A percentile compares a stretch with the other conserved stretches of the same genome.
phyloP scores from a whole-genome alignment of 2,113 vertebrate species.

The Dermatemys mawii region DNA sequence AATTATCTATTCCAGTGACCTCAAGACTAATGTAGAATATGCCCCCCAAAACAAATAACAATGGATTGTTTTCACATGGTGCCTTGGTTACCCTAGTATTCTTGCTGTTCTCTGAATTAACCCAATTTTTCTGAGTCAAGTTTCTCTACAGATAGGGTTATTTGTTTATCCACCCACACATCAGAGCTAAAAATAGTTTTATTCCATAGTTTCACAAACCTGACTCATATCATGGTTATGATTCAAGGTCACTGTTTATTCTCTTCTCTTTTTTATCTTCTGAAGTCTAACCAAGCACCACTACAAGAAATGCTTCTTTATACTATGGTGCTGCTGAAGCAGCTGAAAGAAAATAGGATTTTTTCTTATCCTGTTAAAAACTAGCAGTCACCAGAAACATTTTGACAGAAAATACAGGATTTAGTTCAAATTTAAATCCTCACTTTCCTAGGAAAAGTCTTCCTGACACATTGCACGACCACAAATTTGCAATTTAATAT shows the following conservation, averaged over 20 bases:
- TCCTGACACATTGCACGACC: neutral
- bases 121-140: neutral
- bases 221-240: neutral
- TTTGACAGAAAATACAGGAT: neutral
- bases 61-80: neutral
- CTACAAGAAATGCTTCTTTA: neutral
- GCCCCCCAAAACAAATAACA: neutral
- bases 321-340: neutral
- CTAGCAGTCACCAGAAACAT: neutral
- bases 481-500: slow-evolving; percentile 12
- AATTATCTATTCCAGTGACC: neutral
- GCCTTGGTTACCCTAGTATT: neutral
- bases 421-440: neutral
- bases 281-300: slow-evolving; percentile 4
- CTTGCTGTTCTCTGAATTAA: neutral
- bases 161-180: neutral
- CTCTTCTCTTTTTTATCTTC: neutral
- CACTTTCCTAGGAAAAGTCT: neutral
- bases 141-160: neutral
- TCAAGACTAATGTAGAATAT: neutral
- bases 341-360: neutral
- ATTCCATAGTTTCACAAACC: rapidly evolving
- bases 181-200: neutral
- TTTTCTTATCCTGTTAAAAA: neutral
- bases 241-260: neutral